These are phyloP conservation scores for Papilio xuthus DNA, from an alignment of 1,140 invertebrate genomes.

Conservation along the genomic window DNA sequence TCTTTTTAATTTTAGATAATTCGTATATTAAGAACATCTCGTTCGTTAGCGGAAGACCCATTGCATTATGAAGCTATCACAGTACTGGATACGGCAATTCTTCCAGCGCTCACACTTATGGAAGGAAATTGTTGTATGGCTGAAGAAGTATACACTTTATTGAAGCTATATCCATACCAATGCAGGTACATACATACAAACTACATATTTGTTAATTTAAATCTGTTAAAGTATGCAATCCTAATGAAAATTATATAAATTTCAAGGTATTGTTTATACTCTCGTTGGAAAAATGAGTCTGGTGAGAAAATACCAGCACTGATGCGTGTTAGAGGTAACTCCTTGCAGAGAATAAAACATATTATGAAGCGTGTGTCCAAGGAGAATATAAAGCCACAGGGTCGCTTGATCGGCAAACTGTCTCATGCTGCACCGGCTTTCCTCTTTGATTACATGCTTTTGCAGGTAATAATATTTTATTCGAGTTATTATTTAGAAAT, in stretches of 20 bases:
- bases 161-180: constrained; percentile 96
- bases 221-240: too few species aligned
- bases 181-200: constrained; percentile 84
- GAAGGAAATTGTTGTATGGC: constrained; percentile 97
- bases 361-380: constrained; percentile 99
- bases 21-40: constrained; percentile 72
- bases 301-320: constrained; percentile 91
- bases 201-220: not conserved
- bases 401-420: constrained; percentile 97
- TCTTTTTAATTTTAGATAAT: constrained; percentile 65
- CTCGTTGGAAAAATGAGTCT: constrained; percentile 93
- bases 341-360: constrained; percentile 95
- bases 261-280: constrained; percentile 93
- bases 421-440: constrained; percentile 97
- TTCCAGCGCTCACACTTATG: constrained; percentile 95
- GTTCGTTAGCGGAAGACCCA: constrained; percentile 68
- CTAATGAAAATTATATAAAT: constrained; percentile 14
- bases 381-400: constrained; percentile 98
- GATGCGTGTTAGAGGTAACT: constrained; percentile 90
- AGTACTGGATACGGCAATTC: constrained; percentile 92
- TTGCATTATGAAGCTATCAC: constrained; percentile 92
- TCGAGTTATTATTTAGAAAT: not conserved
- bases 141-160: constrained; percentile 96
- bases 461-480: constrained; percentile 85
- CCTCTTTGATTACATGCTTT: constrained; percentile 96